A percentile compares a stretch with the other conserved stretches of the same genome.
Conservation (phyloP, 2,113 vertebrate genomes). For the Pelobates fuscus region DNA sequence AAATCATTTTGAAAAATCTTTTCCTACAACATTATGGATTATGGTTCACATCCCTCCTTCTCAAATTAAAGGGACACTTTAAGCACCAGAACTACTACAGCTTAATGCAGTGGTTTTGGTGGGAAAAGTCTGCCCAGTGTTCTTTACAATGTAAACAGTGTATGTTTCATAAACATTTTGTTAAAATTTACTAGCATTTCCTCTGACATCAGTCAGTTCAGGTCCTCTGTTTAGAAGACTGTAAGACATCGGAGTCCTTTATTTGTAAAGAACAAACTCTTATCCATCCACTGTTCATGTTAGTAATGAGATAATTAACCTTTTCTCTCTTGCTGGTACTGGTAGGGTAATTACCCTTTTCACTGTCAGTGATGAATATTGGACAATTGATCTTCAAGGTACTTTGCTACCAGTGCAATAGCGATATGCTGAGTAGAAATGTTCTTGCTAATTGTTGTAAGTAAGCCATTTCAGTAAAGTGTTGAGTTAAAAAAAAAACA, state of each 20-base stretch:
- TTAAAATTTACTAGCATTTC: not conserved
- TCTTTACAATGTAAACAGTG: no score
- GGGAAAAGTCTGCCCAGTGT: no score
- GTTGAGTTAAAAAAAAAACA: no score
- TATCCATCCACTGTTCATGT: constrained; percentile 26
- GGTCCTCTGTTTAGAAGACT: constrained; percentile 1
- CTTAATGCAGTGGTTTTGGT: no score
- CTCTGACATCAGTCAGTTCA: not conserved
- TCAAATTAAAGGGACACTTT: no score
- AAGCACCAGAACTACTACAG: no score
- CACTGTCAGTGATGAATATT: constrained; percentile 40
- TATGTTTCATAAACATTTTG: not conserved
- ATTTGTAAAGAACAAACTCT: constrained; percentile 29
- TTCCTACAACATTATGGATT: no score
- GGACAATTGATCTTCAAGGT: constrained; percentile 11
- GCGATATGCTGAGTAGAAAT: constrained; percentile 6
- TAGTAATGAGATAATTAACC: constrained; percentile 48
- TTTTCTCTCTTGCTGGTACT: constrained; percentile 40
- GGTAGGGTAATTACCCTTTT: constrained; percentile 47
- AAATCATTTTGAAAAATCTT: no score
- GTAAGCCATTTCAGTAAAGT: no score
- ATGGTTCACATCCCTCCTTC: no score
- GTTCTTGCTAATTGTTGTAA: constrained; percentile 1
- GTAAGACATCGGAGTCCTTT: constrained; percentile 43
- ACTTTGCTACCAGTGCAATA: constrained; percentile 22